Conservation (phyloP, 2,888 invertebrate genomes). For the Hipparchia semele region DNA sequence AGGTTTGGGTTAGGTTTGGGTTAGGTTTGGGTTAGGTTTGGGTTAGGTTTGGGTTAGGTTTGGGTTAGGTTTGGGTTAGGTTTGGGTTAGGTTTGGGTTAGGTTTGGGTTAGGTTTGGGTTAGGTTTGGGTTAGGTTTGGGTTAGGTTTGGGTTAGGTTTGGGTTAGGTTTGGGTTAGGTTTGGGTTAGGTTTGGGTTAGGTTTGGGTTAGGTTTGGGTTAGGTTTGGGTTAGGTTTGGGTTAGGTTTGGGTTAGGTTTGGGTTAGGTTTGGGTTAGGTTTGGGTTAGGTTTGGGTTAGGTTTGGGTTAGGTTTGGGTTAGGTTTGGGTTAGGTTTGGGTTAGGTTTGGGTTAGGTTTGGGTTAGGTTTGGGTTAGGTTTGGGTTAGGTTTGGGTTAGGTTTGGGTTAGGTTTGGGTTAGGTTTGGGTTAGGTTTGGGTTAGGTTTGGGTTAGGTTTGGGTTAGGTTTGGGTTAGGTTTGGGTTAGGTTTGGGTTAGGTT, state of each 20-base stretch:
- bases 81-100: slow-evolving; percentile 38
- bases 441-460: slow-evolving; percentile 40
- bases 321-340: slow-evolving; percentile 3
- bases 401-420: slow-evolving; percentile 34
- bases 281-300: slow-evolving; percentile 1
- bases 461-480: slow-evolving; percentile 38
- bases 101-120: slow-evolving; percentile 34
- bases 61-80: slow-evolving; percentile 16
- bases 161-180: slow-evolving; percentile 7
- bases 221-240: slow-evolving; percentile 7
- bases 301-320: background rate
- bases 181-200: slow-evolving; percentile 7
- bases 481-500: slow-evolving; percentile 39
- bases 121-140: slow-evolving; percentile 7
- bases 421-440: slow-evolving; percentile 31
- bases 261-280: slow-evolving; percentile 9
- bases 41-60: slow-evolving; percentile 9
- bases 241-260: slow-evolving; percentile 7
- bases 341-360: slow-evolving; percentile 30
- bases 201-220: slow-evolving; percentile 7
- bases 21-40: slow-evolving; percentile 7
- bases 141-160: slow-evolving; percentile 9
- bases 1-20: slow-evolving; percentile 7
- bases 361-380: slow-evolving; percentile 39
- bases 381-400: slow-evolving; percentile 39